phyloP scores from a whole-genome alignment of 2,797 vertebrate species.

The Neosilurus mollespiculum region DNA sequence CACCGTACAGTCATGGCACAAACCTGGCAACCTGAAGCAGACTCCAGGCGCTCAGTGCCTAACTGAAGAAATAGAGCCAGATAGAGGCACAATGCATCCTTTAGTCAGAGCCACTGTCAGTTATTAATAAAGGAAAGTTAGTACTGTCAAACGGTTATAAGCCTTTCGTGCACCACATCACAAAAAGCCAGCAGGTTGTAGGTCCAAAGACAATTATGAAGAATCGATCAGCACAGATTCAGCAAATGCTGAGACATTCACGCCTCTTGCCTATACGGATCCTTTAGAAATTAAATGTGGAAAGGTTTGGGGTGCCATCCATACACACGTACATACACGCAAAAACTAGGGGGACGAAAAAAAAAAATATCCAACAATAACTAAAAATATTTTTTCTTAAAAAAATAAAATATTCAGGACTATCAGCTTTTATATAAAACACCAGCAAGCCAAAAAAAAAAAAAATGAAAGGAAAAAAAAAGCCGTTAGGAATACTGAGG shows the following conservation, averaged over 20 bases:
- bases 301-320: slow-evolving; percentile 21
- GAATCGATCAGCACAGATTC: slow-evolving; percentile 14
- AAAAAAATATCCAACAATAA: slow-evolving; percentile 77
- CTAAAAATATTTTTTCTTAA: slow-evolving; percentile 84
- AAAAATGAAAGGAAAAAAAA: slow-evolving; percentile 53
- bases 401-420: slow-evolving; percentile 98
- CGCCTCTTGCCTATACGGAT: slow-evolving; percentile 45
- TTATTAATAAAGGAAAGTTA: slow-evolving; percentile 36
- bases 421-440: slow-evolving; percentile 97
- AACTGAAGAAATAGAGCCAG: slow-evolving; percentile 37
- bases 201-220: slow-evolving; percentile 65
- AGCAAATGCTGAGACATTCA: slow-evolving; percentile 4
- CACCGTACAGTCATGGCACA: slow-evolving; percentile 32
- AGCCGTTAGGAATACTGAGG: slow-evolving; percentile 87
- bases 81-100: slow-evolving; percentile 21
- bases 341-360: slow-evolving; percentile 39
- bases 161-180: slow-evolving; percentile 44
- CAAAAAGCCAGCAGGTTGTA: slow-evolving; percentile 58
- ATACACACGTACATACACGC: slow-evolving; percentile 53
- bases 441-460: slow-evolving; percentile 90
- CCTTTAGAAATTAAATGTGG: slow-evolving; percentile 66
- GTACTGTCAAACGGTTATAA: slow-evolving; percentile 28
- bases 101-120: slow-evolving; percentile 32
- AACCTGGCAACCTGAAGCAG: slow-evolving; percentile 16
- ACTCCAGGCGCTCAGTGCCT: slow-evolving; percentile 34